Percentiles rank a stretch among this genome's conserved stretches.
Evolutionary conservation across 2,888 invertebrate genomes (phyloP).

Genomic region (Pyrrhia umbra): DNA sequence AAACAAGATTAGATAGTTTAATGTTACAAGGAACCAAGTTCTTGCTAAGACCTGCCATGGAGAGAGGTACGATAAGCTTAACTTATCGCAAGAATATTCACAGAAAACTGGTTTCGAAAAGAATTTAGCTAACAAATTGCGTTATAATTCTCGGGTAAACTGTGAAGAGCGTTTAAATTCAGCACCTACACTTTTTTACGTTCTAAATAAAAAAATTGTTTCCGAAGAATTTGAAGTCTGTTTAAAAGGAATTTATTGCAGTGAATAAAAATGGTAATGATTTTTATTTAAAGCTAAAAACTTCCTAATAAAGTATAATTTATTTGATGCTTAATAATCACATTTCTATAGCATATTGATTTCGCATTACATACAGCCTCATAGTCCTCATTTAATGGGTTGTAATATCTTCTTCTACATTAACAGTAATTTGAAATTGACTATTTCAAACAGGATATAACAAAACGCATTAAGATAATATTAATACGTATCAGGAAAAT

Average conservation of each 20-base stretch:
- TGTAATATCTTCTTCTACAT: constrained; percentile 19
- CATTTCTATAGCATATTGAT: no score
- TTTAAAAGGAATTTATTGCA: background rate
- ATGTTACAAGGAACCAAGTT: constrained; percentile 27
- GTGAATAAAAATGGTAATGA: no score
- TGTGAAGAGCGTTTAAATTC: background rate
- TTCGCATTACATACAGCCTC: background rate
- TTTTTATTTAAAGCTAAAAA: no score
- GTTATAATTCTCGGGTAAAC: background rate
- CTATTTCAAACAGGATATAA: constrained; percentile 39
- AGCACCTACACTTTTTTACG: background rate
- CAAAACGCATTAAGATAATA: constrained; percentile 43
- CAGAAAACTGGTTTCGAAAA: constrained; percentile 4
- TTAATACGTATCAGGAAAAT: constrained; percentile 31
- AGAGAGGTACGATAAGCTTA: background rate
- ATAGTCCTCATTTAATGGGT: background rate
- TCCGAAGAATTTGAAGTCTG: no score
- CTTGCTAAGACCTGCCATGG: background rate
- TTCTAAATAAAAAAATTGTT: no score
- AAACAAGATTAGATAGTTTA: constrained; percentile 23
- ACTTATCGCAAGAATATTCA: constrained; percentile 5
- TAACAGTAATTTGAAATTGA: constrained; percentile 23
- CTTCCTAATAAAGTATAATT: no score
- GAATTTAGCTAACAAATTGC: constrained; percentile 1
- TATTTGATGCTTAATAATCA: no score